phyloP scores from a whole-genome alignment of 1,140 invertebrate genomes.

The Polypedilum vanderplanki region DNA sequence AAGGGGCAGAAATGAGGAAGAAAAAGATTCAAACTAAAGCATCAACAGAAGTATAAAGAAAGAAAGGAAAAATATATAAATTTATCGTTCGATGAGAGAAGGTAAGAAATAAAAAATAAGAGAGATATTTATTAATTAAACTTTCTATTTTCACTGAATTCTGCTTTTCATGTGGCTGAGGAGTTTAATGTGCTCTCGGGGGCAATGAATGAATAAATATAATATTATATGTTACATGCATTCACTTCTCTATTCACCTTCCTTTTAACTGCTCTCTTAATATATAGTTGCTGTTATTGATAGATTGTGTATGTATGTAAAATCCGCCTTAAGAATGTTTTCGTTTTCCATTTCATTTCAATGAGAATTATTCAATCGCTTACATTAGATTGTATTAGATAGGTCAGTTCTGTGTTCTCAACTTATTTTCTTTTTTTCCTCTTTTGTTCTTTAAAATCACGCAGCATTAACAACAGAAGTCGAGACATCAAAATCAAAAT shows the following conservation, averaged over 20 bases:
- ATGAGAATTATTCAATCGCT: constrained; percentile 7
- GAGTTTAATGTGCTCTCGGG: background rate
- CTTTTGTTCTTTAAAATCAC: background rate
- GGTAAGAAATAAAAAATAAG: no score
- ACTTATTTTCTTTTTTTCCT: background rate
- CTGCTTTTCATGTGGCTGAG: background rate
- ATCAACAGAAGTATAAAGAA: background rate
- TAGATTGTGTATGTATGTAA: no score
- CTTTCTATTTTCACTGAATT: constrained; percentile 27
- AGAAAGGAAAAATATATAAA: background rate
- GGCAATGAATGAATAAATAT: background rate
- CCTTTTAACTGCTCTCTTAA: background rate
- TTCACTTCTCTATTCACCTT: background rate
- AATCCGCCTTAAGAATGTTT: constrained; percentile 15
- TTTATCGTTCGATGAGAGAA: constrained; percentile 22
- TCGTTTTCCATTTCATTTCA: background rate
- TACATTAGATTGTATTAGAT: background rate
- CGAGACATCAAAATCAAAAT: background rate
- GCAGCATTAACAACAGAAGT: background rate
- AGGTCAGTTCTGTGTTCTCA: background rate
- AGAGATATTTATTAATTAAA: constrained; percentile 25
- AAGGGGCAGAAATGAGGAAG: no score
- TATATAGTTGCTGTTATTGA: background rate
- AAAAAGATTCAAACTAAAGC: no score
- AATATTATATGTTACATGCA: background rate